A percentile compares a stretch with the other conserved stretches of the same genome.
Conservation (phyloP, 2,888 invertebrate species). For the Macrophya annulata region DNA sequence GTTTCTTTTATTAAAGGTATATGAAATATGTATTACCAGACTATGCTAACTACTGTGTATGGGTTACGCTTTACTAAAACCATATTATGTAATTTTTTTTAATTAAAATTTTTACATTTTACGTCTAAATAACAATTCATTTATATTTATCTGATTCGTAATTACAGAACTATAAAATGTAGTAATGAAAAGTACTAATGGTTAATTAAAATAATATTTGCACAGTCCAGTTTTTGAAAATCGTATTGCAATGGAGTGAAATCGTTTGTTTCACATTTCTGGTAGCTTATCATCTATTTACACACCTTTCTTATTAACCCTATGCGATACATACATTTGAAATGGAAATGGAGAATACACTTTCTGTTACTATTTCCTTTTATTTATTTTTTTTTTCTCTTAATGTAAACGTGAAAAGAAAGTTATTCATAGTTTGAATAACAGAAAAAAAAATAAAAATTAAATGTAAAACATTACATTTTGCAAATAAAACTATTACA, state of each 20-base stretch:
- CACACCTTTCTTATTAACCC: conserved; percentile 24
- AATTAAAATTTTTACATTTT: background rate
- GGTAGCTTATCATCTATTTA: background rate
- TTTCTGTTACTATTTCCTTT: background rate
- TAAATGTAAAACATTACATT: background rate
- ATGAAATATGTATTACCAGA: background rate
- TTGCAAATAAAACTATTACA: conserved; percentile 3
- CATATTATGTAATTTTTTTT: background rate
- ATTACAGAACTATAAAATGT: background rate
- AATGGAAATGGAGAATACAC: background rate
- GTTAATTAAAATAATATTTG: background rate
- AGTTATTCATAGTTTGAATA: background rate
- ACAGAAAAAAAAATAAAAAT: background rate
- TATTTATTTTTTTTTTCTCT: background rate
- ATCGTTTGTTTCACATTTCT: background rate
- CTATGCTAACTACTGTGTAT: conserved; percentile 5
- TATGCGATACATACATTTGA: conserved; percentile 26
- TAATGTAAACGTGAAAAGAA: background rate
- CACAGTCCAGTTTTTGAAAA: background rate
- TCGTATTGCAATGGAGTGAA: background rate
- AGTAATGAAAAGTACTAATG: background rate
- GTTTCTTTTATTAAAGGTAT: conserved; percentile 5
- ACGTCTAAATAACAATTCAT: background rate
- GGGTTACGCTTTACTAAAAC: background rate
- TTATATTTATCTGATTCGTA: background rate